phyloP scores from a whole-genome alignment of 2,113 vertebrate species.

The Gorilla gorilla region DNA sequence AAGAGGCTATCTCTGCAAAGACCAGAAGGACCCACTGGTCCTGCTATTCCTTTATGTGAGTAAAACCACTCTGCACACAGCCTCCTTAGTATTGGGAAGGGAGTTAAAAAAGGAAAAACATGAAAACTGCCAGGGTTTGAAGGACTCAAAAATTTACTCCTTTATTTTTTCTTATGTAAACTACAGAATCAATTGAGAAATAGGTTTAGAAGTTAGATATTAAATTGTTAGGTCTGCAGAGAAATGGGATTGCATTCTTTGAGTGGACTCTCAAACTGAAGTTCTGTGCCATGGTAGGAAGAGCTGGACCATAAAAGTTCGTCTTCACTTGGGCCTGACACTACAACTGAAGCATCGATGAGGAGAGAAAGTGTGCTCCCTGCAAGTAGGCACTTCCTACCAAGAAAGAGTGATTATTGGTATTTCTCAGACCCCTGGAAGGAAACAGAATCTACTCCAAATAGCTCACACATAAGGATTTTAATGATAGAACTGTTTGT shows the following conservation, averaged over 20 bases:
- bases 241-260: background rate
- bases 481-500: background rate
- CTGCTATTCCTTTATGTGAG: too few relatives aligned
- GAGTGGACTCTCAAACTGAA: background rate
- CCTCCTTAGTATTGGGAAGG: background rate
- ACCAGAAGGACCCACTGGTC: rapidly evolving
- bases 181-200: background rate
- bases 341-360: too few relatives aligned
- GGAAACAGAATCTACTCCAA: background rate
- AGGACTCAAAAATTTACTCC: background rate
- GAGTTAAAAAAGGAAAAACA: background rate
- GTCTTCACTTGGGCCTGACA: too few relatives aligned
- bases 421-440: background rate
- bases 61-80: background rate
- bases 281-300: background rate
- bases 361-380: background rate
- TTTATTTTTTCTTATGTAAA: background rate
- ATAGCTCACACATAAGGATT: background rate
- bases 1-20: too few relatives aligned
- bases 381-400: background rate
- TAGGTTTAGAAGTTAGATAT: background rate
- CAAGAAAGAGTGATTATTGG: background rate
- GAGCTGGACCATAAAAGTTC: background rate
- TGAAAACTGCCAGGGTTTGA: background rate
- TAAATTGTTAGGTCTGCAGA: background rate